Conservation (phyloP, 1,140 invertebrate genomes). For the Campoletis sonorensis region DNA sequence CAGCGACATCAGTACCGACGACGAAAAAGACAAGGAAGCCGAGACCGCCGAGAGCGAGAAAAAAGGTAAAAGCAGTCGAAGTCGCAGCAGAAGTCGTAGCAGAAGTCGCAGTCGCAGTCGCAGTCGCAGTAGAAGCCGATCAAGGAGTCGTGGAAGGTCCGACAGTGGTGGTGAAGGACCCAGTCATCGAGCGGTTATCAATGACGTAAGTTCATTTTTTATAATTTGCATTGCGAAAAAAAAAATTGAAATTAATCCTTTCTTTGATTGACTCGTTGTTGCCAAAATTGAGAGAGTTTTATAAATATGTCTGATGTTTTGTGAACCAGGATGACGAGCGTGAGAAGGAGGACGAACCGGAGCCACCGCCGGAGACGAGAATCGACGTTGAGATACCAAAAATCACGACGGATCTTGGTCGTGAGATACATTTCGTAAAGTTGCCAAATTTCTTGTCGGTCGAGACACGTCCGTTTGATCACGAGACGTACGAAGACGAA, state of each 20-base stretch:
- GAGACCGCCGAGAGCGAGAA: conserved; percentile 68
- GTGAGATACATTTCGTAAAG: conserved; percentile 96
- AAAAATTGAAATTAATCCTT: neutral
- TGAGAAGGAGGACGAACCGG: conserved; percentile 85
- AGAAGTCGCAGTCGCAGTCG: conserved; percentile 64
- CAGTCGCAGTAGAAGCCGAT: conserved; percentile 66
- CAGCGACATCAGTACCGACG: conserved; percentile 91
- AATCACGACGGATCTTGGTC: conserved; percentile 93
- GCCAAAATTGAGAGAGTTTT: too few species aligned
- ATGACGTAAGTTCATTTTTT: conserved; percentile 76
- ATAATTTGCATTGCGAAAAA: neutral
- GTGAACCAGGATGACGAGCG: conserved; percentile 76
- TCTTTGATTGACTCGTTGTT: conserved; percentile 43
- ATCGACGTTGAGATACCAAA: conserved; percentile 98
- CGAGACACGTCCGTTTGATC: conserved; percentile 95
- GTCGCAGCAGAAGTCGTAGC: conserved; percentile 65
- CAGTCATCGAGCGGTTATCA: conserved; percentile 67
- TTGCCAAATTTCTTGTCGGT: conserved; percentile 95
- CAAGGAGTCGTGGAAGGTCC: conserved; percentile 70
- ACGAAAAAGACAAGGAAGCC: conserved; percentile 80
- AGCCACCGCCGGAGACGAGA: conserved; percentile 91
- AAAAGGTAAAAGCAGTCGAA: conserved; percentile 61
- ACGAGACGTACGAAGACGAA: conserved; percentile 98
- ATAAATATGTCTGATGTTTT: conserved; percentile 39
- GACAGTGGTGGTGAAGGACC: conserved; percentile 69